These are phyloP conservation scores for Rhinichthys klamathensis DNA, from an alignment of 2,113 vertebrate genomes.

Conservation along the genomic window DNA sequence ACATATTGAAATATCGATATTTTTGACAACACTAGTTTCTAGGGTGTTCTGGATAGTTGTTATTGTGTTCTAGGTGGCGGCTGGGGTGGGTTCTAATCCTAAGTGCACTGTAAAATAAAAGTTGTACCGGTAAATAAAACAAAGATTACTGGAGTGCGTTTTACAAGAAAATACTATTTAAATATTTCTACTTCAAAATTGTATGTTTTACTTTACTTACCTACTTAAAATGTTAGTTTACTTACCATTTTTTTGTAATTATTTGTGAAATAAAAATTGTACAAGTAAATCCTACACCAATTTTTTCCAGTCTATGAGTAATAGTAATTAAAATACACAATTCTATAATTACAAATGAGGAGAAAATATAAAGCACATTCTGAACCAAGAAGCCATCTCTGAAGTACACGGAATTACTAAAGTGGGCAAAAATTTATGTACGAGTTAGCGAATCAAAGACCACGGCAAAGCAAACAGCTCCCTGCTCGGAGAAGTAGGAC, in stretches of 20 bases:
- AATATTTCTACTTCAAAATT: neutral
- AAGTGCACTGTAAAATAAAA: no score
- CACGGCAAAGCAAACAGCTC: constrained; percentile 54
- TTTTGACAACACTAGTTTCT: no score
- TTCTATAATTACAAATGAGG: neutral
- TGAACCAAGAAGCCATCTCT: neutral
- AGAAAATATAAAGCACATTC: neutral
- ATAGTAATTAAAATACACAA: neutral
- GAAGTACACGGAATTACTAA: neutral
- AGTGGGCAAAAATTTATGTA: constrained; percentile 21
- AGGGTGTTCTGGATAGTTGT: no score
- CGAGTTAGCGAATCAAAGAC: constrained; percentile 45
- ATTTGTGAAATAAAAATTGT: neutral
- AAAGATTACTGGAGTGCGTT: neutral
- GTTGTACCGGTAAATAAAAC: no score
- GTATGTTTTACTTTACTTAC: neutral
- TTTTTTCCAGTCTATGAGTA: neutral
- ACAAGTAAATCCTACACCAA: neutral
- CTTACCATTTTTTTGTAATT: neutral
- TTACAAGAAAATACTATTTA: neutral
- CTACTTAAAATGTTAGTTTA: neutral
- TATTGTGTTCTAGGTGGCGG: no score
- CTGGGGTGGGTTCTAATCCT: no score
- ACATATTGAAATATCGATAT: no score
- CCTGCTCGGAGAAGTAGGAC: neutral